Base-by-base conservation (phyloP, 1,140 invertebrate species). In the Oreohelix idahoensis region DNA sequence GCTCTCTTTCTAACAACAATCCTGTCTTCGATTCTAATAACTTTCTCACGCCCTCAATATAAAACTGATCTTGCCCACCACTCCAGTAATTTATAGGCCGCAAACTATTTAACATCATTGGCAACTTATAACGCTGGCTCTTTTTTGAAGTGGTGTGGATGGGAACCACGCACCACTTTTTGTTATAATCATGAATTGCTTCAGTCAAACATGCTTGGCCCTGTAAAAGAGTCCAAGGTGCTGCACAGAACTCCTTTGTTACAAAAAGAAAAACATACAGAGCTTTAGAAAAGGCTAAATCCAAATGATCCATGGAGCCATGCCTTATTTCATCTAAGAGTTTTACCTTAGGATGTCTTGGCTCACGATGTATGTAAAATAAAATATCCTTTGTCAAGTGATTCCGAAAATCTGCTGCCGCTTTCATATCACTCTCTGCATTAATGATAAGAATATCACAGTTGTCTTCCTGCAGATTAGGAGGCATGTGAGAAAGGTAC, bases 261-360 rank as follows among this genome's bases (percentile, higher is more conserved):
- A 79, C 63, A 69, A 39, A 79, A 38, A 79, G 63, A n/a, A 79
- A 79, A 36, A 79, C 77, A 79, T 79, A 79, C 51, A 79, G n/a
- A 79, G 77, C 53, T 79, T 79, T 79, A 63, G 32, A 36, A 66
- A 79, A 79, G 11, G 77, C 77, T 2, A 79, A 79, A 79, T 79
- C 77, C 58, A 79, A 79, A 79, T 79, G 1, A 63, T 79, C 36
- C 36, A 39, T 51, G n/a, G 77, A 79, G 1, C 39, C 77, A 79
- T 38, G 13, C 10, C 20, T 1, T 39, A 79, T 23, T 38, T 79
- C 77, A 63, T 63, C 58, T 69, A 79, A 79, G 45, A 63, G 77
- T 39, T 69, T 79, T 8, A 79, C 77, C 42, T 53, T 58, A 58
- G 77, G 77, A 36, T 0, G 1, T 26, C 49, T 35, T 10, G 53